Evolutionary conservation across 2,888 invertebrate genomes (phyloP).

Genomic region (Beris chalybata): DNA sequence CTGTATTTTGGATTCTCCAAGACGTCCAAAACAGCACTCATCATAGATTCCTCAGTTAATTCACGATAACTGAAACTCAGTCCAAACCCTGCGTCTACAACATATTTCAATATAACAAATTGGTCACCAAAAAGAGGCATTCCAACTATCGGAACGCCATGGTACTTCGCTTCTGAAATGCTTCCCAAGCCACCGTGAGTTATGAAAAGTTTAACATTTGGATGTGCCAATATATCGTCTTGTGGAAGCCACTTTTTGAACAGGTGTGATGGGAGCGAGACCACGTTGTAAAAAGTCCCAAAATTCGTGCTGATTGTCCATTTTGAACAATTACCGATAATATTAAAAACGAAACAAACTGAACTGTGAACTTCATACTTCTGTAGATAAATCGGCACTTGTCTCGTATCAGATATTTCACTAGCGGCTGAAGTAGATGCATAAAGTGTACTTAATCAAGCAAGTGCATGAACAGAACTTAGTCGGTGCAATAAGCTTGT

Average conservation of each 20-base stretch:
- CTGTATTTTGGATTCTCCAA: slow-evolving; percentile 43
- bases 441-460: too few relatives aligned
- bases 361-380: too few relatives aligned
- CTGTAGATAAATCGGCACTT: too few relatives aligned
- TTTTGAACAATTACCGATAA: background rate
- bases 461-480: too few relatives aligned
- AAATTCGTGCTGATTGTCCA: slow-evolving; percentile 46
- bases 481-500: too few relatives aligned
- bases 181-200: slow-evolving; percentile 70
- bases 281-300: slow-evolving; percentile 47
- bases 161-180: slow-evolving; percentile 63
- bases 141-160: slow-evolving; percentile 61
- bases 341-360: too few relatives aligned
- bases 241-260: slow-evolving; percentile 70
- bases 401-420: too few relatives aligned
- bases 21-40: slow-evolving; percentile 42
- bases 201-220: slow-evolving; percentile 63
- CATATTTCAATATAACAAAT: slow-evolving; percentile 40
- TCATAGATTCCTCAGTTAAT: slow-evolving; percentile 39
- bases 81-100: slow-evolving; percentile 44
- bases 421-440: too few relatives aligned
- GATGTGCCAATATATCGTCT: slow-evolving; percentile 65
- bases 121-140: slow-evolving; percentile 50
- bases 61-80: slow-evolving; percentile 38
- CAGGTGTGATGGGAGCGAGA: slow-evolving; percentile 51